A percentile compares a stretch with the other conserved stretches of the same genome.
Evolutionary conservation across 1,140 invertebrate species (phyloP).

Genomic region (Drosophila tsacasi): DNA sequence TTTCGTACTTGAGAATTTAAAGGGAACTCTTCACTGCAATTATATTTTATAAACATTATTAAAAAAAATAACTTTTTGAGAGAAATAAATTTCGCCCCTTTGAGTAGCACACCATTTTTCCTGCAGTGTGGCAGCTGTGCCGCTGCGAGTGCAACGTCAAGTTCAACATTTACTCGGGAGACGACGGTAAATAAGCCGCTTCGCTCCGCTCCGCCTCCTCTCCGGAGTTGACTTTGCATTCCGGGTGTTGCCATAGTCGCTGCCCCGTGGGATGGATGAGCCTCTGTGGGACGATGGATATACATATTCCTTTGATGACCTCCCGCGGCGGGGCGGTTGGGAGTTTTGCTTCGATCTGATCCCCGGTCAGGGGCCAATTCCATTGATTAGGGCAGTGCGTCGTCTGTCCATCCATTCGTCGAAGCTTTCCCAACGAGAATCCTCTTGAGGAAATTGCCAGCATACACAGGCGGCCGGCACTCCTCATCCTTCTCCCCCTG

Average conservation of each 20-base stretch:
- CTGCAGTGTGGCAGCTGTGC: conserved; percentile 5
- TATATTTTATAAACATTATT: neutral
- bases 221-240: conserved; percentile 57
- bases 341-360: conserved; percentile 10
- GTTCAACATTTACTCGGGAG: conserved; percentile 20
- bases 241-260: conserved; percentile 14
- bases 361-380: conserved; percentile 29
- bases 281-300: neutral
- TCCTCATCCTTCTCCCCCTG: too few relatives aligned
- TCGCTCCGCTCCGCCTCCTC: conserved; percentile 15
- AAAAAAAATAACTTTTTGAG: too few relatives aligned
- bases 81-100: too few relatives aligned
- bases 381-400: conserved; percentile 36
- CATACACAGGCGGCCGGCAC: neutral
- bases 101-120: neutral
- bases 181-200: conserved; percentile 37
- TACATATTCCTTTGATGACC: conserved; percentile 34
- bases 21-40: neutral
- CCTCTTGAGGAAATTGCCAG: conserved; percentile 40
- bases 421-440: conserved; percentile 24
- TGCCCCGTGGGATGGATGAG: conserved; percentile 6
- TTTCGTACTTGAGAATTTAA: neutral
- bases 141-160: conserved; percentile 17
- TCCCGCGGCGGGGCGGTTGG: conserved; percentile 12
- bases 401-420: conserved; percentile 1